Evolutionary conservation across 2,113 vertebrate species (phyloP).

Genomic region (Tretioscincus oriximinensis): DNA sequence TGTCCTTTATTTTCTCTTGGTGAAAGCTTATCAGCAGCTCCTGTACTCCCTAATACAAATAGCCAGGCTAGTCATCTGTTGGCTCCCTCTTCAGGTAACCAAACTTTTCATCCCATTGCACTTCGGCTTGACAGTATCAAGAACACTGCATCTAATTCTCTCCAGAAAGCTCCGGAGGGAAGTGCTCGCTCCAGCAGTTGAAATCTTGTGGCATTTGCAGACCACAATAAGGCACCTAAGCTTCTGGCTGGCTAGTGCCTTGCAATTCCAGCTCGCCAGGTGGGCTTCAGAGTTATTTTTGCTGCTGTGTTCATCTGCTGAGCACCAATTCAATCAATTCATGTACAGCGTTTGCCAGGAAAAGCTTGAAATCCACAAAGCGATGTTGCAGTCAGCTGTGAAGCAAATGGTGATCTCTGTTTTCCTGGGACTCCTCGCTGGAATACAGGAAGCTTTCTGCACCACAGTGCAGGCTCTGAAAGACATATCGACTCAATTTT

Average conservation of each 20-base stretch:
- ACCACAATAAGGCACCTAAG: neutral
- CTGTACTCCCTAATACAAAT: neutral
- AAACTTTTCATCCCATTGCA: conserved; percentile 16
- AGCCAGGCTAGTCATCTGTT: neutral
- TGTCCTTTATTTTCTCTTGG: neutral
- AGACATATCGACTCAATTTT: neutral
- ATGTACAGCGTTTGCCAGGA: neutral
- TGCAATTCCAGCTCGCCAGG: neutral
- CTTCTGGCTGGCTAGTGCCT: neutral
- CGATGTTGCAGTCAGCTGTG: neutral
- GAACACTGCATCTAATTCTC: neutral
- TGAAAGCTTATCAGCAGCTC: neutral
- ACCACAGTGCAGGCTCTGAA: neutral
- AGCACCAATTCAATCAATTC: neutral
- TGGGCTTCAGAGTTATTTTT: neutral
- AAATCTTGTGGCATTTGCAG: neutral
- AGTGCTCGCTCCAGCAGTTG: neutral
- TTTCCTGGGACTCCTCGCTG: conserved; percentile 24
- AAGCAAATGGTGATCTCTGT: conserved; percentile 2
- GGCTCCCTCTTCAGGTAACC: neutral
- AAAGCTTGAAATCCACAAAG: conserved; percentile 3
- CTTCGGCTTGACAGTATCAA: neutral
- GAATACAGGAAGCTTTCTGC: neutral
- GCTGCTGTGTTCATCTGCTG: neutral
- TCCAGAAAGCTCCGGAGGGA: neutral